A percentile compares a stretch with the other conserved stretches of the same genome.
Conservation (phyloP, 2,113 vertebrate genomes). For the Percina caprodes region DNA sequence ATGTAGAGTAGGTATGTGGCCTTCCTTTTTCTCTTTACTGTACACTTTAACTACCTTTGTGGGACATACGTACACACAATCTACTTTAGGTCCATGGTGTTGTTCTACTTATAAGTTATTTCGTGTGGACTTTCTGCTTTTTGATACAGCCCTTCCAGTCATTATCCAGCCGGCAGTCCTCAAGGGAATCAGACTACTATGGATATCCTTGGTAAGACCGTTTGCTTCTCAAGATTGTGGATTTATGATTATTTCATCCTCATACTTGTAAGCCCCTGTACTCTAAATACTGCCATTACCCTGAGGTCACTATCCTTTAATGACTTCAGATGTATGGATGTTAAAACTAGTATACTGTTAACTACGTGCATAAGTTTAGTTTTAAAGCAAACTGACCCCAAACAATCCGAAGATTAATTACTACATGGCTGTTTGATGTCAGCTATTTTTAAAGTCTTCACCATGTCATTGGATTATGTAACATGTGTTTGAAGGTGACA, state of each 20-base stretch:
- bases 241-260: constrained; percentile 1
- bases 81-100: not conserved
- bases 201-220: constrained; percentile 92
- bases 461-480: not conserved
- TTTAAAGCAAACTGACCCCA: constrained; percentile 21
- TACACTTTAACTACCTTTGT: not conserved
- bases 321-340: constrained; percentile 24
- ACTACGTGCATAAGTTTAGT: constrained; percentile 10
- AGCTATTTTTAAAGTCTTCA: constrained; percentile 6
- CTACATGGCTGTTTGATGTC: constrained; percentile 33
- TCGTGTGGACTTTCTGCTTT: not conserved
- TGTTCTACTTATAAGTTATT: constrained; percentile 13
- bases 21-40: not conserved
- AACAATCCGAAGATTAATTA: constrained; percentile 43
- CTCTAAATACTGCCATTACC: constrained; percentile 3
- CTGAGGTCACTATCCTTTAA: constrained; percentile 37
- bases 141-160: constrained; percentile 83
- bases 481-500: constrained; percentile 30
- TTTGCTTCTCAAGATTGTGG: constrained; percentile 16
- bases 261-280: not conserved
- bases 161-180: constrained; percentile 87
- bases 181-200: constrained; percentile 91
- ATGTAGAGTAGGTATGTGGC: not conserved
- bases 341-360: not conserved
- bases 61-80: not conserved